Evolutionary conservation across 2,113 vertebrate genomes (phyloP), one percentile per base, ranked within the genome.

Genomic region (Ceuthmochares aereus): DNA sequence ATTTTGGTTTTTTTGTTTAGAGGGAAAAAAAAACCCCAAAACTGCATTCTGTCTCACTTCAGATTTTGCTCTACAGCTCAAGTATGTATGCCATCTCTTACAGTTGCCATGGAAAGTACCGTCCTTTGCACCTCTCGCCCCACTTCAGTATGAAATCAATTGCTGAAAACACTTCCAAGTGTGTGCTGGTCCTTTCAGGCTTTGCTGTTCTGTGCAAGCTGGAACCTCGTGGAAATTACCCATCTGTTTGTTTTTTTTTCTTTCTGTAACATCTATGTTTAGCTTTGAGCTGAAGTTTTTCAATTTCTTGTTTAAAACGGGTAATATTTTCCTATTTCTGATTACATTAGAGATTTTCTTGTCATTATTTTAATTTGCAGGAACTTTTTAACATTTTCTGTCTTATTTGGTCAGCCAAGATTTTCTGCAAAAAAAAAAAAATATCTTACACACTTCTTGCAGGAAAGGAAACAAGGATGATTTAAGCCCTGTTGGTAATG

Each of bases 41-140:
- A 6, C 13, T 77, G 45, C 14, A 22, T 88, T 85, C 58, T 60
- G 9, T 56, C 29, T 73, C 16, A 5, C 30, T 84, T 67, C 11
- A 15, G 20, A 32, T 68, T 60, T 85, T 36, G 3, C 14, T 69
- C 17, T 70, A 7, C n/a, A 51, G 36, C 36, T 34, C 5, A 68
- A 59, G 22, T 42, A 7, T 51, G 2, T 21, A 16, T 84, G 51
- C 27, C 22, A 10, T 64, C 55, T 60, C 68, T 42, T 73, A 14
- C 4, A 81, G 76, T 81, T 93, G 72, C 79, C 59, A 59, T 90
- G 86, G 76, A 42, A 94, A 90, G 34, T 63, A 10, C 47, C 4
- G 10, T 43, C n/a, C 63, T 92, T 84, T 87, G 74, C 64, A 81
- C 32, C 34, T 74, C 51, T 79, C 32, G 62, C 59, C 54, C 63